Conservation (phyloP, 2,888 invertebrate species). For the Melanotus villosus region DNA sequence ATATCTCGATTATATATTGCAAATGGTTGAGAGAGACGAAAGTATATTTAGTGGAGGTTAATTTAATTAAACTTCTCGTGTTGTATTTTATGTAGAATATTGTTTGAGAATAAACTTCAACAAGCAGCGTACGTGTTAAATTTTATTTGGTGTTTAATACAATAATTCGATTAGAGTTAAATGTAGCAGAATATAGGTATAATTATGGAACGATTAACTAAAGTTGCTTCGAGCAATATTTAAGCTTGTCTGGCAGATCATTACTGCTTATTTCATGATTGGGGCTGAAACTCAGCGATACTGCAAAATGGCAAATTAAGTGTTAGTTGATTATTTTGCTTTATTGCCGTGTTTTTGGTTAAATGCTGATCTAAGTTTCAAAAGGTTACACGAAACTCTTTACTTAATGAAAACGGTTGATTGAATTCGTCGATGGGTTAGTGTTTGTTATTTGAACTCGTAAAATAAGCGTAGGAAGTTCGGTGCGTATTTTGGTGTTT, state of each 20-base stretch:
- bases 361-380: constrained; percentile 19
- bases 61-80: no score
- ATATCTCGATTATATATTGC: no score
- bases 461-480: no score
- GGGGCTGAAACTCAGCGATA: constrained; percentile 32
- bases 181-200: constrained; percentile 32
- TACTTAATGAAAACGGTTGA: neutral
- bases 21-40: no score
- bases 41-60: no score
- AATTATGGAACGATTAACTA: constrained; percentile 38
- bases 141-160: constrained; percentile 19
- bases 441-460: no score
- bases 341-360: constrained; percentile 26
- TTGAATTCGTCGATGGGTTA: neutral
- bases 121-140: no score
- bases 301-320: constrained; percentile 32
- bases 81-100: no score
- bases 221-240: constrained; percentile 36
- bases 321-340: constrained; percentile 29
- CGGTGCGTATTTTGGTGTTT: no score
- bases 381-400: neutral
- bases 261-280: constrained; percentile 38
- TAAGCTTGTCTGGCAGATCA: constrained; percentile 37
- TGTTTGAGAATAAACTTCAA: no score
- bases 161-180: constrained; percentile 34